These are phyloP conservation scores for Patella caerulea DNA, from an alignment of 2,888 invertebrate genomes.

Conservation along the genomic window DNA sequence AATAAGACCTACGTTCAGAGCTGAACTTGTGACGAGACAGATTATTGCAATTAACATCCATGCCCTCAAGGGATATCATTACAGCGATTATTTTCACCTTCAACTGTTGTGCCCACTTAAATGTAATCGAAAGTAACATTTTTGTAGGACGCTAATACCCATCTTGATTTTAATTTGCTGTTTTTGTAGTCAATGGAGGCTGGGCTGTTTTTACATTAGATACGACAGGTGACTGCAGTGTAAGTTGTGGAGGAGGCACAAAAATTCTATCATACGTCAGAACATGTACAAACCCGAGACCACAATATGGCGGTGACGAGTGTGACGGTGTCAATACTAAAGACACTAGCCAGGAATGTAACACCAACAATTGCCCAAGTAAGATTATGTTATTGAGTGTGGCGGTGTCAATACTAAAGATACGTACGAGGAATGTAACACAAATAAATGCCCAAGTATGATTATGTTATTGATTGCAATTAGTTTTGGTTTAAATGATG, in stretches of 20 bases:
- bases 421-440: constrained; percentile 14
- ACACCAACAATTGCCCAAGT: constrained; percentile 28
- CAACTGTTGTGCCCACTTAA: no score
- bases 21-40: no score
- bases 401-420: neutral
- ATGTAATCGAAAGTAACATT: no score
- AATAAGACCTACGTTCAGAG: no score
- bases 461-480: no score
- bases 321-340: neutral
- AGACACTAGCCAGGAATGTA: neutral
- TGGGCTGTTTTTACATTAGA: constrained; percentile 5
- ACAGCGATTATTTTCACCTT: no score
- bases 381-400: constrained; percentile 4
- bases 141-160: neutral
- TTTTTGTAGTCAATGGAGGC: constrained; percentile 18
- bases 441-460: constrained; percentile 26
- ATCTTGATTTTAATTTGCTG: neutral
- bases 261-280: constrained; percentile 1
- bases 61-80: no score
- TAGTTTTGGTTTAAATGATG: no score
- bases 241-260: constrained; percentile 12
- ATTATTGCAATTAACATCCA: no score
- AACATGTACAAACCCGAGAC: constrained; percentile 12
- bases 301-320: constrained; percentile 16
- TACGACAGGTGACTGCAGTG: neutral